Percentiles rank a stretch among this genome's conserved stretches.
Evolutionary conservation across 1,140 invertebrate genomes (phyloP).

Genomic region (Scaptomyza hsui): DNA sequence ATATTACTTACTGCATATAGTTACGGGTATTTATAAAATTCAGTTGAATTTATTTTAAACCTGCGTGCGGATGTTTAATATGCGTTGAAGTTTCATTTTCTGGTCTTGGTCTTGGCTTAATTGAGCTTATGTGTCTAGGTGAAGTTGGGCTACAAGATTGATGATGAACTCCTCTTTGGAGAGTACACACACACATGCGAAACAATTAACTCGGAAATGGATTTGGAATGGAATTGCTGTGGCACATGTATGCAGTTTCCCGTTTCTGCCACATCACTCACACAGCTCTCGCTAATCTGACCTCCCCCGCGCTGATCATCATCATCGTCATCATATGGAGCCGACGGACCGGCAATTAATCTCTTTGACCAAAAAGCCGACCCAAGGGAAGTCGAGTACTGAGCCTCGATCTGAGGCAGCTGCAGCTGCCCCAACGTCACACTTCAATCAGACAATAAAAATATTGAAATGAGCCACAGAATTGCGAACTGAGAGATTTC

Average conservation of each 20-base stretch:
- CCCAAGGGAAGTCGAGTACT: too few species aligned
- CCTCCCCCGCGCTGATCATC: slow-evolving; percentile 29
- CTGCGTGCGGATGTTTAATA: slow-evolving; percentile 6
- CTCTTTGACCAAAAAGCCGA: slow-evolving; percentile 71
- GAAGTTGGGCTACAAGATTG: slow-evolving; percentile 27
- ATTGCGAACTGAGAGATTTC: background rate
- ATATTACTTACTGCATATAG: too few species aligned
- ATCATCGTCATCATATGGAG: slow-evolving; percentile 17
- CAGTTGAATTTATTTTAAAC: slow-evolving; percentile 3
- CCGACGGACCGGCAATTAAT: slow-evolving; percentile 65
- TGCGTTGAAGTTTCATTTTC: background rate
- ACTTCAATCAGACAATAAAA: slow-evolving; percentile 81
- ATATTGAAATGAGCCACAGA: slow-evolving; percentile 70
- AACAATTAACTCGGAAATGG: slow-evolving; percentile 63
- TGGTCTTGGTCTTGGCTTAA: background rate
- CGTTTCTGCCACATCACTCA: slow-evolving; percentile 43
- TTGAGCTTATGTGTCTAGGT: slow-evolving; percentile 12
- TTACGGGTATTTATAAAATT: background rate
- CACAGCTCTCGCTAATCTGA: background rate
- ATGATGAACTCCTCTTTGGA: slow-evolving; percentile 32
- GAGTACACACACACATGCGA: slow-evolving; percentile 30
- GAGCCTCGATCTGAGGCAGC: slow-evolving; percentile 28
- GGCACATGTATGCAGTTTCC: slow-evolving; percentile 49
- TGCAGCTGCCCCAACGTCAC: slow-evolving; percentile 60
- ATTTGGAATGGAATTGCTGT: slow-evolving; percentile 40